A percentile compares a stretch with the other conserved stretches of the same genome.
These are phyloP conservation scores for Drosophila erecta DNA, from an alignment of 1,140 invertebrate species.

Conservation along the genomic window DNA sequence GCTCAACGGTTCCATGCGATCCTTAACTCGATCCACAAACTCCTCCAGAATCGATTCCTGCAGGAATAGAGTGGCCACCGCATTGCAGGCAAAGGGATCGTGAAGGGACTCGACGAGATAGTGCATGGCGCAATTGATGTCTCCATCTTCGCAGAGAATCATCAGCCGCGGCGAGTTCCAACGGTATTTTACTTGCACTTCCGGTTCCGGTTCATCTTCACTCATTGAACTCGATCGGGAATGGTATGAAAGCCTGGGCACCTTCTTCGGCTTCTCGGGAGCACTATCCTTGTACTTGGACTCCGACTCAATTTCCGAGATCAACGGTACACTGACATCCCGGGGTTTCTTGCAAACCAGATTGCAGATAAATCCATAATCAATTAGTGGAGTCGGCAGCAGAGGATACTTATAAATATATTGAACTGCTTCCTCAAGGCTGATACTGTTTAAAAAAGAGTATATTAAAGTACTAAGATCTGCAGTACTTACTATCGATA, in stretches of 20 bases:
- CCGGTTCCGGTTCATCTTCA: constrained; percentile 4
- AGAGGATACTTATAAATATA: background rate
- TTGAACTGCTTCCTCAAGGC: background rate
- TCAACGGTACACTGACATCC: constrained; percentile 16
- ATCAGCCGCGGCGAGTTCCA: constrained; percentile 55
- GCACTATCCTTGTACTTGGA: background rate
- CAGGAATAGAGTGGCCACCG: constrained; percentile 59
- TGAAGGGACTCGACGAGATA: constrained; percentile 60
- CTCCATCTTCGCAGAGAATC: constrained; percentile 66
- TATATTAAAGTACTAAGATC: too few relatives aligned
- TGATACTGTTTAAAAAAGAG: background rate
- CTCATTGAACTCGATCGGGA: background rate
- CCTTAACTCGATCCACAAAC: constrained; percentile 42
- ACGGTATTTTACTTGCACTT: constrained; percentile 15
- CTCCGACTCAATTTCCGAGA: background rate
- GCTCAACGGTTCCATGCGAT: constrained; percentile 34
- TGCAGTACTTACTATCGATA: background rate
- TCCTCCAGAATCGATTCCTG: constrained; percentile 58
- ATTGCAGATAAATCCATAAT: constrained; percentile 40
- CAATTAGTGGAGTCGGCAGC: constrained; percentile 31
- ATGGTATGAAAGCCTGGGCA: background rate
- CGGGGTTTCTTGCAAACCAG: constrained; percentile 14
- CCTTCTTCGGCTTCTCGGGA: background rate
- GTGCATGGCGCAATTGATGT: constrained; percentile 64
- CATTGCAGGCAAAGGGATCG: constrained; percentile 50